Conservation (phyloP, 2,888 invertebrate species). For the Oscheius sp. region DNA sequence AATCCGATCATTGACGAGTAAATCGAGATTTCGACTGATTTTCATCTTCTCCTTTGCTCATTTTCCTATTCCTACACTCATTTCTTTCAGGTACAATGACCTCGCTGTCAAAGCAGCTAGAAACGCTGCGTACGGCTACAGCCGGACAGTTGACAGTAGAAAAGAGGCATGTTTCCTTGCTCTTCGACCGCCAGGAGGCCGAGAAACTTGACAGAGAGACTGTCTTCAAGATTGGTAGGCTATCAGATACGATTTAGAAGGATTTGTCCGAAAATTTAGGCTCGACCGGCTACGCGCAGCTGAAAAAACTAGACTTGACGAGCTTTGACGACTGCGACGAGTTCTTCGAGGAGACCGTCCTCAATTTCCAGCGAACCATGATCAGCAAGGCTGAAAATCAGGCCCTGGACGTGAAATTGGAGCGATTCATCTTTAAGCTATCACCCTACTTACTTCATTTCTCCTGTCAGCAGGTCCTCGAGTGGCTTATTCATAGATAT, state of each 20-base stretch:
- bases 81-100: conserved; percentile 68
- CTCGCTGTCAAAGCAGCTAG: conserved; percentile 75
- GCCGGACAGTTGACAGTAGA: conserved; percentile 72
- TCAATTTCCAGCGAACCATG: conserved; percentile 78
- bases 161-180: conserved; percentile 80
- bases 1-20: too few relatives aligned
- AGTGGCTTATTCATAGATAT: conserved; percentile 88
- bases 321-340: conserved; percentile 83
- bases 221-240: conserved; percentile 85
- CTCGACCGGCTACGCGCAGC: conserved; percentile 85
- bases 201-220: conserved; percentile 86
- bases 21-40: too few relatives aligned
- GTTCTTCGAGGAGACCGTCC: conserved; percentile 84
- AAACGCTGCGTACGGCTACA: conserved; percentile 74
- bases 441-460: conserved; percentile 90
- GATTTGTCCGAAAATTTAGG: conserved; percentile 75
- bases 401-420: conserved; percentile 82
- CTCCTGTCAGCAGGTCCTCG: conserved; percentile 88
- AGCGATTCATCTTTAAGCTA: conserved; percentile 83
- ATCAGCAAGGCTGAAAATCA: conserved; percentile 79
- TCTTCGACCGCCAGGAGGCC: conserved; percentile 91
- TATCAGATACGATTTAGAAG: not conserved
- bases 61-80: not conserved
- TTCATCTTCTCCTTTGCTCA: not conserved
- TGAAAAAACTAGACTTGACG: conserved; percentile 82